Evolutionary conservation across 1,140 invertebrate species (phyloP), one percentile per base, ranked within the genome.

Genomic region (Zophobas atratus): DNA sequence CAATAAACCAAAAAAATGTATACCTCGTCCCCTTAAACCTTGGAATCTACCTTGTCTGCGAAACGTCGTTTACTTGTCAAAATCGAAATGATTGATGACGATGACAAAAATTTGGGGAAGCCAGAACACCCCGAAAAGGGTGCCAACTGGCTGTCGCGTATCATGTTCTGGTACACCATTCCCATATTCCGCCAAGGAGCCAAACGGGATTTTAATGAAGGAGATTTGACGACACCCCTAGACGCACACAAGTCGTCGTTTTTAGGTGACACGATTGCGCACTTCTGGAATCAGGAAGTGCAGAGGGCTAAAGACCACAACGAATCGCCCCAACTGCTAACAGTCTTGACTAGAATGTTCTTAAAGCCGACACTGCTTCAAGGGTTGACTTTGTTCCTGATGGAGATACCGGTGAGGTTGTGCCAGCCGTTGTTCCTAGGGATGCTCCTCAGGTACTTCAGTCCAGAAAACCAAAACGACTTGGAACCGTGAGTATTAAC

Each of bases 91-190:
- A 60, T 38, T 8, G 8, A 20, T 36, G 32, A 35, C 36, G 33
- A 60, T 0, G 3, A 39, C 6, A 1, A 1, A 38, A 53, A 20
- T 20, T 20, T 75, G 46, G 60, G 53, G 35, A 63, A 77, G 48
- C 87, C 87, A 1, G 70, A 78, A 73, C 87, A 89, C 85, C 88
- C 89, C 1, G 81, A 87, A 73, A 86, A 86, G 49, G 83, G 82
- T 34, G 88, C 88, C 1, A 89, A 89, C 82, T 82, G 86, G 81
- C 63, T 90, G 2, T 90, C 89, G 73, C 84, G 78, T 41, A 76
- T 90, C 41, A 89, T 88, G 73, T 90, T 91, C 78, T 81, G 87
- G 89, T 90, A 87, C 87, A 85, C 85, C 38, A 63, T 79, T 36
- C 1, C 35, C 0, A 76, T 75, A 5, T 84, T 85, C 56, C 49